Conservation (phyloP, 2,113 vertebrate genomes). For the Martes martes region DNA sequence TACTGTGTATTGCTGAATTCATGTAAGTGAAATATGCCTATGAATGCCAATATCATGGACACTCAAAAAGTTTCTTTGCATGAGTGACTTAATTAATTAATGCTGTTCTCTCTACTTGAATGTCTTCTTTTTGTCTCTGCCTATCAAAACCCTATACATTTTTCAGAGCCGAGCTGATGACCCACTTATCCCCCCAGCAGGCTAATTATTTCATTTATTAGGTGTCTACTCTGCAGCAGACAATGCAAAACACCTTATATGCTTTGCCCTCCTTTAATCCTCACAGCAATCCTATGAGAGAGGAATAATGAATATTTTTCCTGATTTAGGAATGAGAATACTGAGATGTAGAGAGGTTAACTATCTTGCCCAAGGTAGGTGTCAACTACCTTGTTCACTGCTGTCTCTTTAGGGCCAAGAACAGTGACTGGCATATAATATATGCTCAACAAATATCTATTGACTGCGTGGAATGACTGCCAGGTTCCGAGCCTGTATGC, state of each 20-base stretch:
- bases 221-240: slow-evolving; percentile 33
- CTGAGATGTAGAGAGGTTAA: slow-evolving; percentile 21
- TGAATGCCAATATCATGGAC: slow-evolving; percentile 26
- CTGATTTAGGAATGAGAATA: background rate
- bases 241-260: slow-evolving; percentile 39
- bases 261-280: slow-evolving; percentile 3
- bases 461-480: background rate
- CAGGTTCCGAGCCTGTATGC: background rate
- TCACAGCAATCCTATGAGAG: background rate
- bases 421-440: background rate
- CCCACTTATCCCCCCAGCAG: slow-evolving; percentile 53
- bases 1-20: slow-evolving; percentile 35
- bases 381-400: background rate
- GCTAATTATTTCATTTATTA: slow-evolving; percentile 69
- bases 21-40: slow-evolving; percentile 48
- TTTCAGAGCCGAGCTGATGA: slow-evolving; percentile 59
- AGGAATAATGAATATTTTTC: slow-evolving; percentile 26
- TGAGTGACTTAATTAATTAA: slow-evolving; percentile 68
- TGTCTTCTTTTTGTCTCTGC: slow-evolving; percentile 61
- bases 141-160: slow-evolving; percentile 54
- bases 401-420: background rate
- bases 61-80: slow-evolving; percentile 64
- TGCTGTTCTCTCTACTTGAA: slow-evolving; percentile 53
- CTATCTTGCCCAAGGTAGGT: background rate
- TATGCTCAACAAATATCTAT: background rate